Percentiles rank a stretch among this genome's conserved stretches.
Conservation (phyloP, 2,888 invertebrate species). For the Platycheirus albimanus region DNA sequence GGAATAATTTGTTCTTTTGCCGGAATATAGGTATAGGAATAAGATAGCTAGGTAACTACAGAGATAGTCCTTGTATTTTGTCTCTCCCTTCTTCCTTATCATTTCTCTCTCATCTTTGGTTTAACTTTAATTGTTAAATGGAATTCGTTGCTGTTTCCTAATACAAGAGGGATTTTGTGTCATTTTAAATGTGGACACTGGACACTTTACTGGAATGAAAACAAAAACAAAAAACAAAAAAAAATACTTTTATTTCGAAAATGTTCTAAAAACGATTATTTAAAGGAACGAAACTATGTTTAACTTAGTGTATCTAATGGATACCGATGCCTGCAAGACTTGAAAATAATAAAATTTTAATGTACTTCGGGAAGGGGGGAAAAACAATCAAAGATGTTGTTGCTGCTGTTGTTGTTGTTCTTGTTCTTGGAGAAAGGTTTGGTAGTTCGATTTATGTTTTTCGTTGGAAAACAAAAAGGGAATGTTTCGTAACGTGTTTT, state of each 20-base stretch:
- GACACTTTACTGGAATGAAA: slow-evolving; percentile 13
- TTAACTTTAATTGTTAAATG: slow-evolving; percentile 53
- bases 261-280: background rate
- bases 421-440: too few species aligned
- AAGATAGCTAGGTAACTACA: background rate
- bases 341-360: background rate
- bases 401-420: background rate
- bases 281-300: background rate
- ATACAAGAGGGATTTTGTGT: slow-evolving; percentile 16
- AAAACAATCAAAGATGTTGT: too few species aligned
- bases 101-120: background rate
- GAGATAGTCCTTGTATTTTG: background rate
- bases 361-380: background rate
- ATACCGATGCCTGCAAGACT: background rate
- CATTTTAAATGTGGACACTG: slow-evolving; percentile 22
- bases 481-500: too few species aligned
- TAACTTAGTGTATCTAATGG: background rate
- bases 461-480: too few species aligned
- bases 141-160: slow-evolving; percentile 9
- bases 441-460: too few species aligned
- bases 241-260: background rate
- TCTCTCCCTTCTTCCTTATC: too few species aligned
- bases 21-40: background rate
- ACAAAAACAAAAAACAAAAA: too few species aligned
- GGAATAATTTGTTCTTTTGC: slow-evolving; percentile 30